Conservation (phyloP, 1,140 invertebrate species). For the Lucilia cuprina region DNA sequence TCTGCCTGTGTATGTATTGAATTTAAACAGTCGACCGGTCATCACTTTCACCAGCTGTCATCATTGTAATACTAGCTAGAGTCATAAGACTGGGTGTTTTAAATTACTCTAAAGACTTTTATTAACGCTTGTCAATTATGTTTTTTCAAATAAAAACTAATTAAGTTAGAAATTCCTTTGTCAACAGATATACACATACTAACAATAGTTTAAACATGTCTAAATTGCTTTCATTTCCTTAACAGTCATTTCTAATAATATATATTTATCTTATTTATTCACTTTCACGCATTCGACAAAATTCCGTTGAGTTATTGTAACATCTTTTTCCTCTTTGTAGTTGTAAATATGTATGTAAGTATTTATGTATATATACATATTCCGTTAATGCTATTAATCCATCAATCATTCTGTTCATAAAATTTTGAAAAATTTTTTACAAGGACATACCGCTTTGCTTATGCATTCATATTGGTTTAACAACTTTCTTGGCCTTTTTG, state of each 20-base stretch:
- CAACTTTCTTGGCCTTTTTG: too few relatives aligned
- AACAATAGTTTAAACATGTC: too few relatives aligned
- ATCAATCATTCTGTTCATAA: constrained; percentile 17
- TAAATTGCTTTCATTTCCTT: not conserved
- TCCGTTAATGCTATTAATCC: constrained; percentile 8
- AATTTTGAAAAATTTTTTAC: not conserved
- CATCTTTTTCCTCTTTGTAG: too few relatives aligned
- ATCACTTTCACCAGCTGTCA: not conserved
- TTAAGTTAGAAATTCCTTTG: not conserved
- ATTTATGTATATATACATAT: not conserved
- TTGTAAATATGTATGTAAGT: not conserved
- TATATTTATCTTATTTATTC: not conserved
- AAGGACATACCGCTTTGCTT: not conserved
- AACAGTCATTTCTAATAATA: not conserved
- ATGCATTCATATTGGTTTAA: too few relatives aligned
- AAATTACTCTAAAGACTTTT: not conserved
- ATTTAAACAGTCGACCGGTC: not conserved
- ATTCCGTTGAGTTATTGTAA: not conserved
- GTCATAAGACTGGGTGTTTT: too few relatives aligned
- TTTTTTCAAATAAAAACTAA: not conserved
- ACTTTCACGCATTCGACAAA: too few relatives aligned
- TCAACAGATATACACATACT: too few relatives aligned
- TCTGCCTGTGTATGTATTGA: not conserved
- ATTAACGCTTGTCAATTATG: not conserved
- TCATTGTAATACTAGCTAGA: too few relatives aligned